These are phyloP conservation scores for Brachionus asplanchnoidis DNA, from an alignment of 1,140 invertebrate genomes.

Conservation along the genomic window DNA sequence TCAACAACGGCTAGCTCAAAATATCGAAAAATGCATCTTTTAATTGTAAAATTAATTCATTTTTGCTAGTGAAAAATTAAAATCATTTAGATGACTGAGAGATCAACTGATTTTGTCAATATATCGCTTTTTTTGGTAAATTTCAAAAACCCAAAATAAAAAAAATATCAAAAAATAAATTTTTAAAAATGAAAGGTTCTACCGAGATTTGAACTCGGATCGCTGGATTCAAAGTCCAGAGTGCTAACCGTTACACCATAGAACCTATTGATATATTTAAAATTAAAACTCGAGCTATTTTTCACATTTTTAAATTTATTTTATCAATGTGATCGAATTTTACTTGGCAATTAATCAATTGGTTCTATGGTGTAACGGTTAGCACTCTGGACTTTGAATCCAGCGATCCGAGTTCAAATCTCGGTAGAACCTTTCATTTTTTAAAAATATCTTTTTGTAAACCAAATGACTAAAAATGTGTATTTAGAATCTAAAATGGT, in stretches of 20 bases:
- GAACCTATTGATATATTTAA: background rate
- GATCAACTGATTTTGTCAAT: background rate
- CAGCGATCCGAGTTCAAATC: slow-evolving; percentile 29
- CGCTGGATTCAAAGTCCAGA: slow-evolving; percentile 24
- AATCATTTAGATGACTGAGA: background rate
- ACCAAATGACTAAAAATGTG: background rate
- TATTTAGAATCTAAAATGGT: background rate
- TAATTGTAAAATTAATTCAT: background rate
- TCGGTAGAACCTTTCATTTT: slow-evolving; percentile 22
- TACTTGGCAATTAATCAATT: too few relatives aligned
- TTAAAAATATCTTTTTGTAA: background rate
- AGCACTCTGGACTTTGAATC: slow-evolving; percentile 29
- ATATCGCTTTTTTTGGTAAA: background rate
- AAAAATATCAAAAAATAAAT: background rate
- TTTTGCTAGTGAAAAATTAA: background rate
- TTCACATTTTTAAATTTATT: background rate
- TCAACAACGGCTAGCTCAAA: background rate
- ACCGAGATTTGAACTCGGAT: slow-evolving; percentile 31
- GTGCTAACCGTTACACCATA: slow-evolving; percentile 34
- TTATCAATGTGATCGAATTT: background rate
- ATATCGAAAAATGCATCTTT: background rate
- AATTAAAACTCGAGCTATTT: background rate
- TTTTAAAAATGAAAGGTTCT: background rate
- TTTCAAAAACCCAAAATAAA: background rate
- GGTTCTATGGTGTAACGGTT: slow-evolving; percentile 29